Evolutionary conservation across 2,113 vertebrate genomes (phyloP), one percentile per base, ranked within the genome.

Genomic region (Onychostoma macrolepis): DNA sequence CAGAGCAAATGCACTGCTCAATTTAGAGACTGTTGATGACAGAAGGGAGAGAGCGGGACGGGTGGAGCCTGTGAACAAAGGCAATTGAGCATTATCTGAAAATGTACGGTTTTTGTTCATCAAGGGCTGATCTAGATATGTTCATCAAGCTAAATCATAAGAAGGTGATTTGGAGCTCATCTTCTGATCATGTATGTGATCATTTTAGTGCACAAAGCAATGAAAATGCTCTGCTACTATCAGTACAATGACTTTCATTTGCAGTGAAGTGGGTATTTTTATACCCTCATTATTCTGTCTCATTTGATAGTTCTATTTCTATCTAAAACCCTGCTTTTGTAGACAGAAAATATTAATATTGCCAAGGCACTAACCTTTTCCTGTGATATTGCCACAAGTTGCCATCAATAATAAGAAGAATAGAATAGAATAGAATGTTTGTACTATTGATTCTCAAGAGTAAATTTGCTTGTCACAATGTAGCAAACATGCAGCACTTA

Each of bases 181-280:
- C 58, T 82, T 67, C 80, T 82, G 80, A 82, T 82, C 61, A 67
- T 21, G 61, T 50, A 69, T 33, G 81, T 82, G 41, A 82, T 82
- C 36, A 48, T 50, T 83, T 71, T 83, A 26, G 45, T 50, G 58
- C 28, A 45, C 81, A 83, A 50, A 82, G 12, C 38, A 48, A 48
- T 33, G 15, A 4, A 48, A 83, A 71, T 7, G 2, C 8, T 65
- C 21, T 45, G 80, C 15, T n/a, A 19, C 71, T 74, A n/a, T 74
- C 41, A 75, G 38, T 43, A 28, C 12, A 48, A 67, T 45, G 61
- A 63, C 80, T 26, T 48, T 24, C 38, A 13, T 30, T 45, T 83
- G 63, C 26, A n/a, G 26, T 50, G 65, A 83, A 82, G 36, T 45
- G 80, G 67, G 30, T 67, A 30, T 83, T 71, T 67, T 71, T 71